A percentile compares a stretch with the other conserved stretches of the same genome.
These are phyloP conservation scores for Agriopis leucophaearia DNA, from an alignment of 2,888 invertebrate genomes.

Conservation along the genomic window DNA sequence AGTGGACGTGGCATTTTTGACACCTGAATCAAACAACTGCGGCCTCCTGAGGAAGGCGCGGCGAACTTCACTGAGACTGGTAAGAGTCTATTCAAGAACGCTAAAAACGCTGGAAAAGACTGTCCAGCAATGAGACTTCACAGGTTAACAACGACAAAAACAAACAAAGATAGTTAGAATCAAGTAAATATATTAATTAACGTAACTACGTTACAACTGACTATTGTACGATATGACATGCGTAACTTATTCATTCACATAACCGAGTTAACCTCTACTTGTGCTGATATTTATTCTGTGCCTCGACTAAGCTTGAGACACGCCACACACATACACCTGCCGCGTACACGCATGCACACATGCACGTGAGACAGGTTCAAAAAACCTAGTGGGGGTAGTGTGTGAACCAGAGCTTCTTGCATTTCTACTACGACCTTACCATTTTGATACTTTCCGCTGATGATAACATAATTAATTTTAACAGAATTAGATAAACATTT, in stretches of 20 bases:
- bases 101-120: too few relatives aligned
- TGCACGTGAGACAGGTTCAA: constrained; percentile 59
- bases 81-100: too few relatives aligned
- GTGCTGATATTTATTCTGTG: too few relatives aligned
- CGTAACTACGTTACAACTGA: neutral
- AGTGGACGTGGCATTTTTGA: too few relatives aligned
- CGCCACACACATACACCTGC: constrained; percentile 56
- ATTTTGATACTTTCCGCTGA: constrained; percentile 60
- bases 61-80: too few relatives aligned
- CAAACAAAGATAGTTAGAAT: neutral
- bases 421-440: constrained; percentile 40
- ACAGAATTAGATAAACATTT: too few relatives aligned
- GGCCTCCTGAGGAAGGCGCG: too few relatives aligned
- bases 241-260: constrained; percentile 50
- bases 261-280: neutral
- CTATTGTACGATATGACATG: neutral
- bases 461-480: neutral
- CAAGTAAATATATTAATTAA: neutral
- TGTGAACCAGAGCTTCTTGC: constrained; percentile 66
- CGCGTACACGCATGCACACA: constrained; percentile 48
- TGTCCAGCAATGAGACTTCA: too few relatives aligned
- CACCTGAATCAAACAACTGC: too few relatives aligned
- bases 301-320: constrained; percentile 37
- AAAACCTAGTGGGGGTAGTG: constrained; percentile 62
- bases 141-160: too few relatives aligned